A percentile compares a stretch with the other conserved stretches of the same genome.
These are phyloP conservation scores for Neodiprion virginianus DNA, from an alignment of 1,140 invertebrate species.

Conservation along the genomic window DNA sequence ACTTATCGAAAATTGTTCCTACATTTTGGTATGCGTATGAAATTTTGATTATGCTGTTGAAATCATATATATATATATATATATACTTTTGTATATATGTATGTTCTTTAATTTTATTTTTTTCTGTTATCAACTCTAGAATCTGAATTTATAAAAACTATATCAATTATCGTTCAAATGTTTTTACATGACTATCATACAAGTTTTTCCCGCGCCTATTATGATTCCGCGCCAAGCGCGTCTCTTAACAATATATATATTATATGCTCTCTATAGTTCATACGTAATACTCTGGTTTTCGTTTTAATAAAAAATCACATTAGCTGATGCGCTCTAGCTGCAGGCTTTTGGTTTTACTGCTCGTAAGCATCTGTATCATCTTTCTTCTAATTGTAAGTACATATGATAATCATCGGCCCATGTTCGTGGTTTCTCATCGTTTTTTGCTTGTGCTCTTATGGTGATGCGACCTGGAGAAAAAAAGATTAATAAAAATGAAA, in stretches of 20 bases:
- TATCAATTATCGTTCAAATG: no score
- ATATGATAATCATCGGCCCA: not conserved
- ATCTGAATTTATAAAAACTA: no score
- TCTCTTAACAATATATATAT: constrained; percentile 23
- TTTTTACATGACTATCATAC: not conserved
- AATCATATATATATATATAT: no score
- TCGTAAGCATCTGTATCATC: not conserved
- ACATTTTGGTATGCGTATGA: no score
- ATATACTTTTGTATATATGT: no score
- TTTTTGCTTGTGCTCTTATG: constrained; percentile 30
- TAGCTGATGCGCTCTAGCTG: not conserved
- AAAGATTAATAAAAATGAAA: not conserved
- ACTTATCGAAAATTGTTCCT: no score
- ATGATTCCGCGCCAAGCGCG: not conserved
- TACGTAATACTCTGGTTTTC: constrained; percentile 31
- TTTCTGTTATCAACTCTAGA: no score
- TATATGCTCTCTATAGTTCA: constrained; percentile 31
- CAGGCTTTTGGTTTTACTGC: constrained; percentile 24
- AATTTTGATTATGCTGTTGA: no score
- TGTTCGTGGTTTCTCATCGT: not conserved
- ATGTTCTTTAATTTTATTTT: no score
- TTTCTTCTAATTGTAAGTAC: constrained; percentile 15
- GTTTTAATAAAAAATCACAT: constrained; percentile 34
- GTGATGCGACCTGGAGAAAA: constrained; percentile 48
- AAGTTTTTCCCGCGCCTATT: not conserved